Conservation (phyloP, 2,797 vertebrate genomes). For the Amniataba percoides region DNA sequence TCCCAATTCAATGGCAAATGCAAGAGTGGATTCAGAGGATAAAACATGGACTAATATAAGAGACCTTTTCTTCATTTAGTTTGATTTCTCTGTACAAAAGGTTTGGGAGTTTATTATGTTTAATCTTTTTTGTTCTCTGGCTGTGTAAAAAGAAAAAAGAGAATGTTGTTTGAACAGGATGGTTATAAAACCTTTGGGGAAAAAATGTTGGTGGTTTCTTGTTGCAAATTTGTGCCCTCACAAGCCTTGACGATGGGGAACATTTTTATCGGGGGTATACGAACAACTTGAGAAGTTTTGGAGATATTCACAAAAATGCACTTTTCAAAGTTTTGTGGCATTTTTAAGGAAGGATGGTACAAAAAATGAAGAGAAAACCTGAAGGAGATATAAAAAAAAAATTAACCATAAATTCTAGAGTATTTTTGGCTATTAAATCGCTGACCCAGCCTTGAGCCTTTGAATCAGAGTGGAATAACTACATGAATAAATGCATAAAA, state of each 20-base stretch:
- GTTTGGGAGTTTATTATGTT: constrained; percentile 92
- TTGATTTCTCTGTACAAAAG: constrained; percentile 91
- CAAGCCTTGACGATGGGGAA: constrained; percentile 82
- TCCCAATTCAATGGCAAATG: constrained; percentile 85
- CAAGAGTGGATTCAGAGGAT: constrained; percentile 84
- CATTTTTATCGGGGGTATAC: constrained; percentile 79
- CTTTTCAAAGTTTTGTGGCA: constrained; percentile 90
- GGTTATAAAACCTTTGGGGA: constrained; percentile 89
- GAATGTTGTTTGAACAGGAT: constrained; percentile 88
- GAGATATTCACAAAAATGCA: constrained; percentile 86
- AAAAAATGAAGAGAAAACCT: constrained; percentile 83
- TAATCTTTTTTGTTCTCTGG: constrained; percentile 89
- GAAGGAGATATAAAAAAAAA: constrained; percentile 79
- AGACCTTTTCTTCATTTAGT: constrained; percentile 89
- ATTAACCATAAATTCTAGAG: constrained; percentile 85
- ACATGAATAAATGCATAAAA: constrained; percentile 91
- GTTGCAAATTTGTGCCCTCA: constrained; percentile 89
- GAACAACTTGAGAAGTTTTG: constrained; percentile 80
- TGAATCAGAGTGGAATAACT: constrained; percentile 88
- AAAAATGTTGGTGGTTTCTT: constrained; percentile 86
- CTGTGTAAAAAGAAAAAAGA: constrained; percentile 88
- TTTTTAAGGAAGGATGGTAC: constrained; percentile 88
- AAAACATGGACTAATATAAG: constrained; percentile 89
- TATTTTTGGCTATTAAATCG: constrained; percentile 87
- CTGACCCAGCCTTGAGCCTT: constrained; percentile 88